These are phyloP conservation scores for Penaeus indicus DNA, from an alignment of 1,140 invertebrate species.

Conservation along the genomic window DNA sequence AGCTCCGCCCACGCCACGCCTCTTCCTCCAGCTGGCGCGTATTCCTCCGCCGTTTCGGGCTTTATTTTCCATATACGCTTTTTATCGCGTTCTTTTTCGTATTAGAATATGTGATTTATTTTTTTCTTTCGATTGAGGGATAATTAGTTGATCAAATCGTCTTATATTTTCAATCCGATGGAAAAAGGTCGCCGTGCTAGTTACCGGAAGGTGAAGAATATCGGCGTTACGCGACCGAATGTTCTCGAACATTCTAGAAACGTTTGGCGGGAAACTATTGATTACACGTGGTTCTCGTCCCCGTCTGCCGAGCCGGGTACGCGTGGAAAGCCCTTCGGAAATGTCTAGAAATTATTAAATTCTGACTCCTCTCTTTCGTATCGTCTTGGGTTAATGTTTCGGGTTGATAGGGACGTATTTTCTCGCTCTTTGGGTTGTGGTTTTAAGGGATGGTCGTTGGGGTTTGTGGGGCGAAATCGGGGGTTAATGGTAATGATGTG, in stretches of 20 bases:
- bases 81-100: not conserved
- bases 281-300: slow-evolving; percentile 33
- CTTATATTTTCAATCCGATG: not conserved
- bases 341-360: too few relatives aligned
- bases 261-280: slow-evolving; percentile 52
- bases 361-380: too few relatives aligned
- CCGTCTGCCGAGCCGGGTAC: too few relatives aligned
- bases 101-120: slow-evolving; percentile 5
- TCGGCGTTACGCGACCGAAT: slow-evolving; percentile 18
- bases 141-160: not conserved
- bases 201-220: slow-evolving; percentile 44
- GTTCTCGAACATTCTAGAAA: slow-evolving; percentile 46
- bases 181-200: not conserved
- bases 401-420: too few relatives aligned
- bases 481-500: too few relatives aligned
- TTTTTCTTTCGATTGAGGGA: not conserved
- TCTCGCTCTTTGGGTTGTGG: too few relatives aligned
- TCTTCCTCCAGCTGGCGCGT: not conserved
- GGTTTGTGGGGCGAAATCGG: too few relatives aligned
- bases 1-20: not conserved
- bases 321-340: too few relatives aligned
- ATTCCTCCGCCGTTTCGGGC: slow-evolving; percentile 31
- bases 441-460: too few relatives aligned
- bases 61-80: slow-evolving; percentile 20
- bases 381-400: too few relatives aligned